Evolutionary conservation across 2,797 vertebrate genomes (phyloP).

Genomic region (Macropus fuliginosus): DNA sequence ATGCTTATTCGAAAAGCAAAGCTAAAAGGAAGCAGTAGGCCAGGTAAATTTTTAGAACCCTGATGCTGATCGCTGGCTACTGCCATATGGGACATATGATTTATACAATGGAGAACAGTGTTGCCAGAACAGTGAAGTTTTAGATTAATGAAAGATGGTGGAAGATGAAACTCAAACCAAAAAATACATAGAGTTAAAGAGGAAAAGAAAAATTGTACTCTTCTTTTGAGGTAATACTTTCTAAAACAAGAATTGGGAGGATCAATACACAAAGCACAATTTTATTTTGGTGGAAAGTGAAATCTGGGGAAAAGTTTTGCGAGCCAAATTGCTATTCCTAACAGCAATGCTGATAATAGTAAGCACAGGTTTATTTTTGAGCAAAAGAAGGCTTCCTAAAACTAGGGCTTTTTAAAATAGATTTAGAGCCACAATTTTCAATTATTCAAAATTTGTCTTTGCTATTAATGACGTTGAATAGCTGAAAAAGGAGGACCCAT

Average conservation of each 20-base stretch:
- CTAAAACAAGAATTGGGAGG: conserved; percentile 35
- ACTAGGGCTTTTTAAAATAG: not conserved
- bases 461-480: not conserved
- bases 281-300: conserved; percentile 37
- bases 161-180: not conserved
- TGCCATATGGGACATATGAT: not conserved
- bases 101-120: conserved; percentile 32
- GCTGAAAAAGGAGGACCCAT: not conserved
- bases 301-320: conserved; percentile 12
- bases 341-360: conserved; percentile 17
- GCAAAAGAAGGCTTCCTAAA: conserved; percentile 22
- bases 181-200: not conserved
- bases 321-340: conserved; percentile 21
- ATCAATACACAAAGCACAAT: not conserved
- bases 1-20: not conserved
- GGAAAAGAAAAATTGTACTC: not conserved
- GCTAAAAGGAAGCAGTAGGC: conserved; percentile 8
- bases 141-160: not conserved
- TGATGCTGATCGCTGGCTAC: not conserved
- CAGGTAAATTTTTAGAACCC: conserved; percentile 19
- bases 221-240: not conserved
- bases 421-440: conserved; percentile 34
- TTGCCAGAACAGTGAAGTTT: not conserved
- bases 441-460: conserved; percentile 38
- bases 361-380: not conserved